Evolutionary conservation across 2,797 vertebrate genomes (phyloP).

Genomic region (Yasuhikotakia modesta): DNA sequence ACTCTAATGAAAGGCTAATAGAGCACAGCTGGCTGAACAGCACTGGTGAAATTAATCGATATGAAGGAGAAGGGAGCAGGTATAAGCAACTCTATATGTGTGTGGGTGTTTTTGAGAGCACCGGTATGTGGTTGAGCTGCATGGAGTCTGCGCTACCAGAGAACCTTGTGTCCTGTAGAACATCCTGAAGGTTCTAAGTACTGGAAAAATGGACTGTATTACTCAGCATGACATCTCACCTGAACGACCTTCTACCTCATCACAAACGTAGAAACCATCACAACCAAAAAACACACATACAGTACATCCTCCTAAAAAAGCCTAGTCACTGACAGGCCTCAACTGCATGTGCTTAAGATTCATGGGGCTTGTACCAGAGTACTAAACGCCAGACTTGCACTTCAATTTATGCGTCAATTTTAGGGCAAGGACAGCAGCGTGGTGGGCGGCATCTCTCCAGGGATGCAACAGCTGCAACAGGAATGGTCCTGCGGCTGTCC

Average conservation of each 20-base stretch:
- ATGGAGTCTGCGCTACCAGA: neutral
- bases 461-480: conserved; percentile 22
- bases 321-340: neutral
- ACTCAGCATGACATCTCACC: conserved; percentile 45
- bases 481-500: conserved; percentile 38
- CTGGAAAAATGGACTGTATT: conserved; percentile 42
- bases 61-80: conserved; percentile 39
- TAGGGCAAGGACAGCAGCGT: neutral
- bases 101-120: conserved; percentile 21
- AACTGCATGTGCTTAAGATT: no score
- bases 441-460: conserved; percentile 13
- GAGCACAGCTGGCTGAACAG: conserved; percentile 45
- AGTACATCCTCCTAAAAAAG: neutral
- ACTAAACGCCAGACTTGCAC: conserved; percentile 2
- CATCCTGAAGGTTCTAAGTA: conserved; percentile 37
- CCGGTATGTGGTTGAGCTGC: neutral
- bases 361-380: no score
- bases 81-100: conserved; percentile 40
- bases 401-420: neutral
- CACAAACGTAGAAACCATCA: neutral
- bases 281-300: neutral
- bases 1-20: conserved; percentile 58
- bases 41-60: conserved; percentile 53
- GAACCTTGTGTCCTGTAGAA: conserved; percentile 25
- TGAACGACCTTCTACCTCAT: neutral